These are phyloP conservation scores for Aurelia sp. DNA, from an alignment of 30 jellyfish, hydroid and myxozoan species.

Conservation along the genomic window DNA sequence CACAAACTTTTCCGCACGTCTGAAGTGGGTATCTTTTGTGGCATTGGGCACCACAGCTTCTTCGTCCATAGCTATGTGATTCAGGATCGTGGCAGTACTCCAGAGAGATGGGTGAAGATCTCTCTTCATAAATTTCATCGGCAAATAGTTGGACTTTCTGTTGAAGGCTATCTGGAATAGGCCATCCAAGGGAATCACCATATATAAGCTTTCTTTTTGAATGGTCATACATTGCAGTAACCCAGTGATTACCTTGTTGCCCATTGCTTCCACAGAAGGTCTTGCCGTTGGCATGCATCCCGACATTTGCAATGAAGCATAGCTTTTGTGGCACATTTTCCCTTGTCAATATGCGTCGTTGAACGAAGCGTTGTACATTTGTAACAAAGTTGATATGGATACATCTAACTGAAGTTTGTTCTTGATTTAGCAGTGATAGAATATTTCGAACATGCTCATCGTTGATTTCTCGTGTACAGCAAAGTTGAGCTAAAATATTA, in stretches of 20 bases:
- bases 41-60: background rate
- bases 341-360: background rate
- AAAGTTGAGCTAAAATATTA: too few relatives aligned
- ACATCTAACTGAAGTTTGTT: background rate
- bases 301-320: background rate
- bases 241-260: background rate
- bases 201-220: background rate
- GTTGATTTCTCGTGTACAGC: too few relatives aligned
- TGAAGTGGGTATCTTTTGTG: background rate
- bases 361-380: background rate
- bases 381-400: background rate
- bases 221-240: background rate
- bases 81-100: background rate
- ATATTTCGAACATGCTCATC: too few relatives aligned
- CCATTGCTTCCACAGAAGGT: background rate
- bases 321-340: conserved; percentile 1
- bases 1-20: background rate
- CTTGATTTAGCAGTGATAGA: background rate
- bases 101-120: background rate
- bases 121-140: background rate
- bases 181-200: background rate
- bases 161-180: background rate
- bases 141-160: background rate
- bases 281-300: background rate
- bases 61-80: background rate